Conservation (phyloP, 2,797 vertebrate genomes). For the Helostoma temminkii region DNA sequence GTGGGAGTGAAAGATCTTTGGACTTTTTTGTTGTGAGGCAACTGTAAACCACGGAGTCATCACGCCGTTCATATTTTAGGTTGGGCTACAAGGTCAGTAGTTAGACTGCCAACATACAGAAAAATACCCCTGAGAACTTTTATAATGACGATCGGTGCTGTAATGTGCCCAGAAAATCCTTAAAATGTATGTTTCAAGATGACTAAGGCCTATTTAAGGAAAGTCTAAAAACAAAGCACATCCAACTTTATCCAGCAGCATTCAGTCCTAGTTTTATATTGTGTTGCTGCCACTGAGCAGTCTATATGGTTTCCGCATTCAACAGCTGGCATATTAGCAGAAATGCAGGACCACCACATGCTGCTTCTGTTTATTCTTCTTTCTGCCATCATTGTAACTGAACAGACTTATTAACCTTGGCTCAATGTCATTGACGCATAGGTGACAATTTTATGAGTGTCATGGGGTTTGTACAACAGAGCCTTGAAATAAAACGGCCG, state of each 20-base stretch:
- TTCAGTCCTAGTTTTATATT: slow-evolving; percentile 2
- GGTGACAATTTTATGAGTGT: neutral
- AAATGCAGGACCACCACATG: neutral
- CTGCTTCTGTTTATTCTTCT: neutral
- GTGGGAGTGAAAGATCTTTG: neutral
- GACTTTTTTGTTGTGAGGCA: neutral
- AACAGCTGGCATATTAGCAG: neutral
- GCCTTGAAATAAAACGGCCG: slow-evolving; percentile 6
- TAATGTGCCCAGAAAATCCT: slow-evolving; percentile 12
- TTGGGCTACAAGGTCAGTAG: slow-evolving; percentile 8
- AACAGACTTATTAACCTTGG: neutral
- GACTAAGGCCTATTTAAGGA: neutral
- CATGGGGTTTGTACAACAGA: neutral
- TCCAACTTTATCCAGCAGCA: neutral
- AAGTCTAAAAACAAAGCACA: slow-evolving; percentile 1
- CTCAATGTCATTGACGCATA: neutral
- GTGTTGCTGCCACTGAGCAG: neutral
- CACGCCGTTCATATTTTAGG: slow-evolving; percentile 7
- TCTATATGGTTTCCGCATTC: neutral
- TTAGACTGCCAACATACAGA: slow-evolving; percentile 1
- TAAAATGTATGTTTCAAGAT: slow-evolving; percentile 21
- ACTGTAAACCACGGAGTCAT: slow-evolving; percentile 13
- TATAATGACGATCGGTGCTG: slow-evolving; percentile 5
- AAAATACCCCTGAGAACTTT: slow-evolving; percentile 15
- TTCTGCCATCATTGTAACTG: neutral